Conservation (phyloP, 2,888 invertebrate genomes). For the Morpho achilles region DNA sequence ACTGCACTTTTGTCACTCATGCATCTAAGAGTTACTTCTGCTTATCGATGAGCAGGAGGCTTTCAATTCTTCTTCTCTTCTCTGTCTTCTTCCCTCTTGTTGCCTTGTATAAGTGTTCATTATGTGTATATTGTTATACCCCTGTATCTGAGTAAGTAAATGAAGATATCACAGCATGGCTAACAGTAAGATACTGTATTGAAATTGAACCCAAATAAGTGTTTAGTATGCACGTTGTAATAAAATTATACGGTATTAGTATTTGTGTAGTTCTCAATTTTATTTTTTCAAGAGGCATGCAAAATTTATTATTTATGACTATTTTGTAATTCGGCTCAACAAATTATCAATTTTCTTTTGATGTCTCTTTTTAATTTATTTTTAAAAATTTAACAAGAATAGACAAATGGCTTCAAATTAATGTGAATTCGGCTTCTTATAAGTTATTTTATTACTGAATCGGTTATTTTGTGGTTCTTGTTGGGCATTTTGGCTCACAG, state of each 20-base stretch:
- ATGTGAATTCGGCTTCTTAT: constrained; percentile 20
- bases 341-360: constrained; percentile 12
- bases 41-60: constrained; percentile 44
- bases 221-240: constrained; percentile 77
- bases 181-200: constrained; percentile 46
- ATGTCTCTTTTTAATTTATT: constrained; percentile 4
- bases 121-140: constrained; percentile 52
- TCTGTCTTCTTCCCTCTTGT: constrained; percentile 53
- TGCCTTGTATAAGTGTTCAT: constrained; percentile 48
- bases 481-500: constrained; percentile 83
- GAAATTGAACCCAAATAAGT: constrained; percentile 60
- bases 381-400: constrained; percentile 8
- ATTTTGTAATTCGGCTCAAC: constrained; percentile 25
- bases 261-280: constrained; percentile 59
- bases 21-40: constrained; percentile 53
- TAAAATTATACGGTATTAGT: constrained; percentile 56
- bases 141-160: constrained; percentile 49
- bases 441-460: constrained; percentile 36
- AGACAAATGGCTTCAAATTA: constrained; percentile 12
- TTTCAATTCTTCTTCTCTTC: constrained; percentile 47
- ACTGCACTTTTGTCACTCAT: constrained; percentile 62
- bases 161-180: constrained; percentile 62
- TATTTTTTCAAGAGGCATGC: constrained; percentile 63
- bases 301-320: constrained; percentile 36
- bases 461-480: constrained; percentile 75